Evolutionary conservation across 2,888 invertebrate species (phyloP), one percentile per base, ranked within the genome.

Genomic region (Drosophila setosimentum): DNA sequence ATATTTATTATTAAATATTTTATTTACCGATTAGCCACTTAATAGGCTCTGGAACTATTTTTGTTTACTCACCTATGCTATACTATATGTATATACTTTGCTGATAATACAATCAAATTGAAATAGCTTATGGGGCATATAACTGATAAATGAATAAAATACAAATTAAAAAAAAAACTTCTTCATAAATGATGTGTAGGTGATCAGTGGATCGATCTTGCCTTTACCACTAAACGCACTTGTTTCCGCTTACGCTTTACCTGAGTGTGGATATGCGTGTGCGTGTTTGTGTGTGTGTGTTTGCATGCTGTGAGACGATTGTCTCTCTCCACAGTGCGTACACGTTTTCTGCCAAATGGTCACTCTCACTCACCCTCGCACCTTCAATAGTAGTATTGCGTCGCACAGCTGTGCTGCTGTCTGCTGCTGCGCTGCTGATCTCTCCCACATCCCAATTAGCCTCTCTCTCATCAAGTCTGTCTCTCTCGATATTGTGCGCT

Each of bases 211-310:
- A 50, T 61, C 80, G 80, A 68, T 50, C 54, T 63, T 55, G 48
- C 16, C 53, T 50, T 10, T 33, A 8, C 50, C 57, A 54, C 49
- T 54, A 33, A 40, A 7, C 55, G 40, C 88, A 86, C 87, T 88
- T 88, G 84, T 68, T 87, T 78, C 76, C 63, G 70, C 65, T 74
- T 59, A 54, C 42, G 42, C 57, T 69, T 40, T 80, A 76, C 71
- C 65, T 74, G 71, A 42, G 61, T 50, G n/a, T 51, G 49, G 54
- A 54, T 29, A 27, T 37, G 55, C 33, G 50, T 45, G 11, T 10
- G 21, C 59, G 55, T 62, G 51, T 33, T 21, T 45, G 55, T 49
- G 35, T 55, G 18, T 21, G n/a, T 45, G 53, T 57, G 29, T 64
- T 16, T 35, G 16, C 1, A 2, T 16, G n/a, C n/a, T n/a, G 42